Evolutionary conservation across 2,113 vertebrate genomes (phyloP), one percentile per base, ranked within the genome.

Genomic region (Otocyon megalotis): DNA sequence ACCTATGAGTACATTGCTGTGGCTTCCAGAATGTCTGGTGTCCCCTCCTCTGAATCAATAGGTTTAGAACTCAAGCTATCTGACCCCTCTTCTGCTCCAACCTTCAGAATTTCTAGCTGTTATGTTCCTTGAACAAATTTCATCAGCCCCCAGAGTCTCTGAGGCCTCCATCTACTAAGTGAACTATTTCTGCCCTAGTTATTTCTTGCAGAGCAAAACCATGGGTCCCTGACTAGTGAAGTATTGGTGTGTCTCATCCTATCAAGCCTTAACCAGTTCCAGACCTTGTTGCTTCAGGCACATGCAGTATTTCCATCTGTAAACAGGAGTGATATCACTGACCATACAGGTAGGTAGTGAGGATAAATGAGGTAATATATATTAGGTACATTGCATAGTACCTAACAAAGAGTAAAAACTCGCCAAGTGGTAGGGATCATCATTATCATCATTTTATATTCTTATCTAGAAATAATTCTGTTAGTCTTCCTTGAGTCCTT

Each of bases 201-300:
- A 43, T n/a, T 74, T 94, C 56, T 90, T 62, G 7, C 0, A 56
- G 54, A 74, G 50, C 43, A 15, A 60, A 95, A 84, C 19, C 37
- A 4, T 2, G 26, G n/a, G 16, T 72, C 4, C 2, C 37, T n/a
- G 17, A 35, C 26, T 60, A 30, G 19, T 54, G 24, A 87, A 48
- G 15, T 62, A 16, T 53, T 56, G 19, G 11, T 43, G 11, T 43
- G 9, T 43, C 50, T 92, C 79, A 65, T 72, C 26, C 28, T 63
- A 0, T 72, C n/a, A 35, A 9, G 10, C 1, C 3, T 4, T 62
- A 74, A 6, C 6, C 30, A 19, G 20, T 60, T 93, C 26, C 28
- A 74, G 50, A 50, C 5, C 26, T 35, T 13, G 2, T 67, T 84
- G 53, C 6, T 54, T 60, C 35, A 83, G 30, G 28, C 13, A 10